phyloP scores from a whole-genome alignment of 2,113 vertebrate species.

The Salminus brasiliensis region DNA sequence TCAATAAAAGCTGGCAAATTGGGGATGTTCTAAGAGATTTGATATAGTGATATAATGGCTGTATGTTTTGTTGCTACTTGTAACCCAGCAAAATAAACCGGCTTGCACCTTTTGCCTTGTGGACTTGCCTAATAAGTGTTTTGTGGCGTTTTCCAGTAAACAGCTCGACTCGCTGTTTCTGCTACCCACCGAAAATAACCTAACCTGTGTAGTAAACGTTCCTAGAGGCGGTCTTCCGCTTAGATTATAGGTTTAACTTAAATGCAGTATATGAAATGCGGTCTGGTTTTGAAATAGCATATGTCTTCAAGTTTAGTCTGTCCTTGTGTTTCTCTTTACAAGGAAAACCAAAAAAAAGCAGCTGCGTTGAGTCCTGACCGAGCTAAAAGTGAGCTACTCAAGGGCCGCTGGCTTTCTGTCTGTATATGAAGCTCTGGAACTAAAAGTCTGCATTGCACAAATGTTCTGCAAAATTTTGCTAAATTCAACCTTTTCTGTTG shows the following conservation, averaged over 20 bases:
- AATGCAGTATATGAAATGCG: neutral
- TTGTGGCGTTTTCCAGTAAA: neutral
- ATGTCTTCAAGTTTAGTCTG: neutral
- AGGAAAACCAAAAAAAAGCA: too few relatives aligned
- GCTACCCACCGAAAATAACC: neutral
- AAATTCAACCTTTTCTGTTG: conserved; percentile 38
- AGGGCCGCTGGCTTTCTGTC: too few relatives aligned
- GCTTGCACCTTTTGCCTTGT: conserved; percentile 4
- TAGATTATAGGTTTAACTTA: neutral
- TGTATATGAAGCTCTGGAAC: too few relatives aligned
- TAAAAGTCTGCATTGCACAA: neutral
- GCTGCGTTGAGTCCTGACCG: too few relatives aligned
- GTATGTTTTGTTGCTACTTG: neutral
- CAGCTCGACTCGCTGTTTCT: too few relatives aligned
- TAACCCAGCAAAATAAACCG: neutral
- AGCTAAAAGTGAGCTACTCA: too few relatives aligned
- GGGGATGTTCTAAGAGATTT: too few relatives aligned
- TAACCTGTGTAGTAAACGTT: neutral
- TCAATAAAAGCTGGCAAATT: too few relatives aligned
- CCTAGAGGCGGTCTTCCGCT: neutral
- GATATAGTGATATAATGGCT: too few relatives aligned
- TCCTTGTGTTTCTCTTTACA: neutral
- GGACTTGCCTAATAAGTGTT: conserved; percentile 6
- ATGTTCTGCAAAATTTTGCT: conserved; percentile 16
- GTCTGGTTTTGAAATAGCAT: neutral